Conservation (phyloP, 2,113 vertebrate genomes). For the Zeus faber region DNA sequence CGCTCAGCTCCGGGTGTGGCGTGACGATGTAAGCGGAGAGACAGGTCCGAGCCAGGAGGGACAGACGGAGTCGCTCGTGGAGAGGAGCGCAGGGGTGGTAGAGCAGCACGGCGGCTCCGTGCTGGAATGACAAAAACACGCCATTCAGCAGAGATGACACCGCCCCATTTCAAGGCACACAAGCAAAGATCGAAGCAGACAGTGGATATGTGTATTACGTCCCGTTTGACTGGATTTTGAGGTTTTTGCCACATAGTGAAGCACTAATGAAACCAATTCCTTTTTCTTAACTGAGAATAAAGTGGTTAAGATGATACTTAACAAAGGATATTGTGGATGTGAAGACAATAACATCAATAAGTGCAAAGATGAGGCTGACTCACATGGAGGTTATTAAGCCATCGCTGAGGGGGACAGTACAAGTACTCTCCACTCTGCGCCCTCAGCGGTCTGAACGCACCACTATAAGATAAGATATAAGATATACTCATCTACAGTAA, state of each 20-base stretch:
- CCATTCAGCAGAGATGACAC: neutral
- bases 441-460: slow-evolving; percentile 64
- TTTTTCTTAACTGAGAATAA: too few relatives aligned
- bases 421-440: slow-evolving; percentile 75
- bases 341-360: neutral
- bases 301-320: too few relatives aligned
- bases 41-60: slow-evolving; percentile 65
- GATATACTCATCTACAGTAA: neutral
- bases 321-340: neutral
- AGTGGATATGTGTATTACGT: neutral
- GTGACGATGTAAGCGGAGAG: slow-evolving; percentile 65
- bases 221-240: neutral
- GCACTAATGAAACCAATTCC: too few relatives aligned
- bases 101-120: slow-evolving; percentile 68
- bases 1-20: slow-evolving; percentile 67
- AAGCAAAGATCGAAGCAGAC: neutral
- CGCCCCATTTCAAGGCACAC: neutral
- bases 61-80: slow-evolving; percentile 64
- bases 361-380: slow-evolving; percentile 17
- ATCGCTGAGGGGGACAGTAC: slow-evolving; percentile 77
- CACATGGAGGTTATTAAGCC: slow-evolving; percentile 77
- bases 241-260: neutral
- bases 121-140: slow-evolving; percentile 54
- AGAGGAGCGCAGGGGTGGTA: slow-evolving; percentile 77
- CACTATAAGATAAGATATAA: slow-evolving; percentile 59